Conservation (phyloP, 2,888 invertebrate genomes). For the Drosophila melanocephala region DNA sequence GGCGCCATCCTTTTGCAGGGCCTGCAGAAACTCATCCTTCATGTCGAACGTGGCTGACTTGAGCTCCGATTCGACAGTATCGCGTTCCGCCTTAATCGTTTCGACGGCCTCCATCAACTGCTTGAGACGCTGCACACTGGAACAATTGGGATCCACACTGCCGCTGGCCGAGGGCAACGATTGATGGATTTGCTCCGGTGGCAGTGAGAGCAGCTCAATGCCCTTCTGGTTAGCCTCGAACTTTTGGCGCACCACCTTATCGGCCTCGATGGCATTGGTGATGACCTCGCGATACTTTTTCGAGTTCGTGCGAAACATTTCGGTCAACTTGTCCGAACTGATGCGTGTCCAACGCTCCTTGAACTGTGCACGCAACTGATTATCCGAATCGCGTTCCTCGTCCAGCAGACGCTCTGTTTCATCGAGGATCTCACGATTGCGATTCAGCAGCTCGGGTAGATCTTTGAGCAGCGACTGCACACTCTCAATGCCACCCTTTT, state of each 20-base stretch:
- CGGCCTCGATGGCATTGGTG: constrained; percentile 93
- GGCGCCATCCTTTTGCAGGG: constrained; percentile 91
- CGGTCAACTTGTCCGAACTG: constrained; percentile 94
- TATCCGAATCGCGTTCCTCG: constrained; percentile 97
- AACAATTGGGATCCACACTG: constrained; percentile 87
- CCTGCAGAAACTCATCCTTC: constrained; percentile 91
- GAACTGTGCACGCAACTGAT: constrained; percentile 94
- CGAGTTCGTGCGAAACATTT: constrained; percentile 94
- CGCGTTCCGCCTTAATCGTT: constrained; percentile 94
- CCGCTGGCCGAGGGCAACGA: constrained; percentile 89
- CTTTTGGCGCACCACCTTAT: constrained; percentile 94
- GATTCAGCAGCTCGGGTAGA: constrained; percentile 94
- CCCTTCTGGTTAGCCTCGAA: constrained; percentile 91
- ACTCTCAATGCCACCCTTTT: constrained; percentile 91
- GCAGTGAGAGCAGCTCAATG: constrained; percentile 93
- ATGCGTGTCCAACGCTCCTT: constrained; percentile 97
- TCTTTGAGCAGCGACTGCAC: constrained; percentile 92
- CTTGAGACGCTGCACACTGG: constrained; percentile 89
- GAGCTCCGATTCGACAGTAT: constrained; percentile 94
- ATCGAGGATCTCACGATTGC: constrained; percentile 97
- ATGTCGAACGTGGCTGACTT: constrained; percentile 93
- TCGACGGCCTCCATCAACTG: constrained; percentile 94
- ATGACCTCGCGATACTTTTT: constrained; percentile 97
- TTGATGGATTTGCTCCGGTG: constrained; percentile 89
- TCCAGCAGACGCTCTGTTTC: constrained; percentile 94